Evolutionary conservation across 2,797 vertebrate species (phyloP).

Genomic region (Aphelocoma californica): DNA sequence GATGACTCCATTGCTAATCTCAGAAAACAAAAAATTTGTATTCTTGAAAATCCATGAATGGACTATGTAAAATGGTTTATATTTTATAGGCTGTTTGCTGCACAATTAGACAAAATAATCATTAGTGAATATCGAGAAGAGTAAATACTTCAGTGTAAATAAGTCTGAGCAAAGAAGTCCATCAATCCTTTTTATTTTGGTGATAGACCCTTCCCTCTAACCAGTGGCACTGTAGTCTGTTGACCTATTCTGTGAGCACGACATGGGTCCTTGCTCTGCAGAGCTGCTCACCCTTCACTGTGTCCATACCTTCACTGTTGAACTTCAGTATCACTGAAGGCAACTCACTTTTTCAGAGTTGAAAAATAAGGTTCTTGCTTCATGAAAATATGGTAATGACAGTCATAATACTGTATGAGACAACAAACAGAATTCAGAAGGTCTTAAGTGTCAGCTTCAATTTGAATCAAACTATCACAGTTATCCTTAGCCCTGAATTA

Average conservation of each 20-base stretch:
- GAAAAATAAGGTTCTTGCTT: background rate
- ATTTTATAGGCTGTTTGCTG: background rate
- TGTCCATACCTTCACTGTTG: background rate
- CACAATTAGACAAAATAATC: background rate
- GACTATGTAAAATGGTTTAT: background rate
- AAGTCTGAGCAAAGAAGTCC: background rate
- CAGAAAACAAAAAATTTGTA: background rate
- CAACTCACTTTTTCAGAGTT: background rate
- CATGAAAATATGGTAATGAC: background rate
- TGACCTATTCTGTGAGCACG: background rate
- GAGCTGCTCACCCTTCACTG: background rate
- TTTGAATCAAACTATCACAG: background rate
- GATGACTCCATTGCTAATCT: background rate
- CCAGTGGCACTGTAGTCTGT: background rate
- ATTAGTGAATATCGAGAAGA: background rate
- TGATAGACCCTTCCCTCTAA: background rate
- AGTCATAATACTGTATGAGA: background rate
- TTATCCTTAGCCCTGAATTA: background rate
- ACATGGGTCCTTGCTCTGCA: background rate
- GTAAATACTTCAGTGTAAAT: background rate
- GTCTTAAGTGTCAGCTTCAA: background rate
- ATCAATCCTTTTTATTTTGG: background rate
- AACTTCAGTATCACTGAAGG: background rate
- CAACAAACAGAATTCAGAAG: background rate
- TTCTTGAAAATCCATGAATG: background rate